A percentile compares a stretch with the other conserved stretches of the same genome.
Evolutionary conservation across 2,113 vertebrate genomes (phyloP).

Genomic region (Grus americana): DNA sequence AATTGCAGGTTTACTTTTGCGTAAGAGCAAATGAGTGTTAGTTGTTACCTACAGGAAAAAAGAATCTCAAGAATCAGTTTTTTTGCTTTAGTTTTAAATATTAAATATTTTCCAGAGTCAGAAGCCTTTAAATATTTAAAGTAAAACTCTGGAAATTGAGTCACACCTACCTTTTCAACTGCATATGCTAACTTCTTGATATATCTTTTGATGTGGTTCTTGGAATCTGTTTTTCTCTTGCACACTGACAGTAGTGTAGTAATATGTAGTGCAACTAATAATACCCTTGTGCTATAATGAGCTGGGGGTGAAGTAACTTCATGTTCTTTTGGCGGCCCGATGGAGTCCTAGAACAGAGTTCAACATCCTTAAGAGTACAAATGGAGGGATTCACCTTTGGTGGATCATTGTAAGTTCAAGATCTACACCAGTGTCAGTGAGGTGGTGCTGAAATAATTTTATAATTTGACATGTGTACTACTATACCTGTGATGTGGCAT

Average conservation of each 20-base stretch:
- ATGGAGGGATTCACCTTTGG: background rate
- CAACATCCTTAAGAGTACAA: background rate
- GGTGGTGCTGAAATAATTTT: background rate
- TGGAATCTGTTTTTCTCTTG: background rate
- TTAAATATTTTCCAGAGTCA: background rate
- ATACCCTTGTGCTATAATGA: background rate
- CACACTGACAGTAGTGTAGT: background rate
- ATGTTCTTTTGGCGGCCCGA: accelerated
- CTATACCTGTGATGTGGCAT: background rate
- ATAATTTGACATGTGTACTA: background rate
- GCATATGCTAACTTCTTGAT: background rate
- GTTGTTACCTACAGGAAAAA: background rate
- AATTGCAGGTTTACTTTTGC: background rate
- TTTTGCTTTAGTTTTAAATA: background rate
- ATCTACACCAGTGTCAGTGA: background rate
- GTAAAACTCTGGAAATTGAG: background rate
- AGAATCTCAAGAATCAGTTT: background rate
- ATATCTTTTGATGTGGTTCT: background rate
- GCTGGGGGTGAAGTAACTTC: background rate
- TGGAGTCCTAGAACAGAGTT: background rate
- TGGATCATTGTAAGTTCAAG: background rate
- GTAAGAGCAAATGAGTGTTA: background rate
- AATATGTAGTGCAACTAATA: background rate
- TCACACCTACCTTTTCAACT: background rate
- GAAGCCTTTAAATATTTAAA: background rate